These are phyloP conservation scores for Heteromormyrus szaboi DNA, from an alignment of 2,797 vertebrate species.

Conservation along the genomic window DNA sequence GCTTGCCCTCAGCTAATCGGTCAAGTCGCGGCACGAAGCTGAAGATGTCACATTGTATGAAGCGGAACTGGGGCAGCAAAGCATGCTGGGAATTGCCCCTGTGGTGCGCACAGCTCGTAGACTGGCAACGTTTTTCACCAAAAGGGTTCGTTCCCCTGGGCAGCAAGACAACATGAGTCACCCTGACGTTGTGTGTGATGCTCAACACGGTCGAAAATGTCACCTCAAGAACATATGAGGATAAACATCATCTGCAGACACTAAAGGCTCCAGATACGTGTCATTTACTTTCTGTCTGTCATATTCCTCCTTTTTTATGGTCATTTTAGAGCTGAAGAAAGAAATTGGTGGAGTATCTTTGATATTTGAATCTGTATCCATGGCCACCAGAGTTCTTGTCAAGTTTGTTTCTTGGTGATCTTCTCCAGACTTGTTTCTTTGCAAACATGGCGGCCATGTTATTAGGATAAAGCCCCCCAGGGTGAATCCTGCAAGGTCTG, in stretches of 20 bases:
- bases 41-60: constrained; percentile 34
- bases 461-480: not conserved
- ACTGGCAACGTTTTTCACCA: not conserved
- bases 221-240: not conserved
- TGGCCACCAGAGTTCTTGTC: not conserved
- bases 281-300: not conserved
- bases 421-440: not conserved
- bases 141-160: not conserved
- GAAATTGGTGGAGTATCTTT: not conserved
- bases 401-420: not conserved
- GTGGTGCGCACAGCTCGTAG: not conserved
- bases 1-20: constrained; percentile 10
- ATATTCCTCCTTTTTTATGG: not conserved
- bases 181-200: not conserved
- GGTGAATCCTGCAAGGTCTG: not conserved
- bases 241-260: not conserved
- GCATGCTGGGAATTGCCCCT: constrained; percentile 8
- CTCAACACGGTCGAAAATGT: not conserved
- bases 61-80: constrained; percentile 3
- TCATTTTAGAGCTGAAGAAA: not conserved
- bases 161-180: not conserved
- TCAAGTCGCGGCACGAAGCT: constrained; percentile 17
- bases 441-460: not conserved
- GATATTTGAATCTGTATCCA: not conserved
- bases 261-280: not conserved